These are phyloP conservation scores for Pogonocichla stellata DNA, from an alignment of 2,113 vertebrate genomes.

Conservation along the genomic window DNA sequence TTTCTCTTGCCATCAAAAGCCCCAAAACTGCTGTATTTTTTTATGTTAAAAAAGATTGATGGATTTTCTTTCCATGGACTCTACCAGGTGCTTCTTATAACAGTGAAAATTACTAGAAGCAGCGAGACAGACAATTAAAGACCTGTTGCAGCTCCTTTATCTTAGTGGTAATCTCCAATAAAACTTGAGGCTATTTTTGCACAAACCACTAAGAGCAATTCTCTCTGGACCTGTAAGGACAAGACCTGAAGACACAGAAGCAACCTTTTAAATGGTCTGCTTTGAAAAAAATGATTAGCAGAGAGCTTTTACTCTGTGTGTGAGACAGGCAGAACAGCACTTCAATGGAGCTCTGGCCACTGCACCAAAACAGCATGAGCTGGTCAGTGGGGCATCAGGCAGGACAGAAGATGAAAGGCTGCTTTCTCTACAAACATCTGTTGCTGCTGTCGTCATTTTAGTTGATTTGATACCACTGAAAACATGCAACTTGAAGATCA, in stretches of 20 bases:
- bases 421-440: not conserved
- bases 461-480: not conserved
- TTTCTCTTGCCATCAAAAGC: not conserved
- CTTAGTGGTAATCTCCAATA: not conserved
- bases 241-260: not conserved
- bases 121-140: not conserved
- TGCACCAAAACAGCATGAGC: not conserved
- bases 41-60: not conserved
- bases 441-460: not conserved
- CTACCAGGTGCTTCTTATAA: not conserved
- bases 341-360: not conserved
- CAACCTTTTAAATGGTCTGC: not conserved
- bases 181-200: slow-evolving; percentile 22
- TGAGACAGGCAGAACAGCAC: not conserved
- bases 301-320: not conserved
- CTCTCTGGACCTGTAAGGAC: not conserved
- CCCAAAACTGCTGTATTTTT: not conserved
- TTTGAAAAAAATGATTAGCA: not conserved
- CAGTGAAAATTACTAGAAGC: not conserved
- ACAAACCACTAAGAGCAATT: not conserved
- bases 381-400: not conserved
- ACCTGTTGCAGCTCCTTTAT: not conserved
- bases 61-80: not conserved
- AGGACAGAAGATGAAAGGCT: not conserved
- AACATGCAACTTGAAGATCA: not conserved